phyloP scores from a whole-genome alignment of 2,797 vertebrate species.

The Prionace glauca region DNA sequence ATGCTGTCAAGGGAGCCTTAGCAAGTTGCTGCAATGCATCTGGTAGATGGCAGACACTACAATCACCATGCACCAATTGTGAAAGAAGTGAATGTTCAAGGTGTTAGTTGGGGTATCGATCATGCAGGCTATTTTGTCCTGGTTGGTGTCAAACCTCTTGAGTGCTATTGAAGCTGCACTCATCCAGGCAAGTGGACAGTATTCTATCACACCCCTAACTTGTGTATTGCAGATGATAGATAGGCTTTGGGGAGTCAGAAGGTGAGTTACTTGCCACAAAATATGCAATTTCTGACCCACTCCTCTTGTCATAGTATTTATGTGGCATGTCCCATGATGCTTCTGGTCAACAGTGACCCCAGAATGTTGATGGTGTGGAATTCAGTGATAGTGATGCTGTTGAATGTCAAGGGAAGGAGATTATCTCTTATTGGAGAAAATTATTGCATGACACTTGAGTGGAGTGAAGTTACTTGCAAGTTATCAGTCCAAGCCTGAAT shows the following conservation, averaged over 20 bases:
- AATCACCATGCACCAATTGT: not conserved
- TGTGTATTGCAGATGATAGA: too few species aligned
- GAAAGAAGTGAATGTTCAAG: not conserved
- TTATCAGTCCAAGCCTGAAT: not conserved
- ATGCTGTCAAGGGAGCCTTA: not conserved
- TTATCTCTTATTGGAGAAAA: not conserved
- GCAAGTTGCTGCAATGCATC: not conserved
- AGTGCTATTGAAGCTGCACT: too few species aligned
- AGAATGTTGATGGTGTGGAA: not conserved
- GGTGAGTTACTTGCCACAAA: not conserved
- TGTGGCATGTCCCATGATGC: not conserved
- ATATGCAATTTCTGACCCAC: not conserved
- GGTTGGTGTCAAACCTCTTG: too few species aligned
- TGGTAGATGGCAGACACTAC: not conserved
- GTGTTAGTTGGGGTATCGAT: not conserved
- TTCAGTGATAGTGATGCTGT: not conserved
- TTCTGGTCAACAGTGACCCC: not conserved
- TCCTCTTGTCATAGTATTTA: not conserved
- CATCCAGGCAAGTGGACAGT: too few species aligned
- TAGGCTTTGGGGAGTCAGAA: not conserved
- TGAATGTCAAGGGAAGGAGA: not conserved
- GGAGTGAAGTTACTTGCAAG: not conserved
- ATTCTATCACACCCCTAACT: too few species aligned
- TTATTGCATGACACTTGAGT: not conserved
- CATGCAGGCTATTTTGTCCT: not conserved